phyloP scores from a whole-genome alignment of 2,113 vertebrate genomes.

The Hippocampus comes region DNA sequence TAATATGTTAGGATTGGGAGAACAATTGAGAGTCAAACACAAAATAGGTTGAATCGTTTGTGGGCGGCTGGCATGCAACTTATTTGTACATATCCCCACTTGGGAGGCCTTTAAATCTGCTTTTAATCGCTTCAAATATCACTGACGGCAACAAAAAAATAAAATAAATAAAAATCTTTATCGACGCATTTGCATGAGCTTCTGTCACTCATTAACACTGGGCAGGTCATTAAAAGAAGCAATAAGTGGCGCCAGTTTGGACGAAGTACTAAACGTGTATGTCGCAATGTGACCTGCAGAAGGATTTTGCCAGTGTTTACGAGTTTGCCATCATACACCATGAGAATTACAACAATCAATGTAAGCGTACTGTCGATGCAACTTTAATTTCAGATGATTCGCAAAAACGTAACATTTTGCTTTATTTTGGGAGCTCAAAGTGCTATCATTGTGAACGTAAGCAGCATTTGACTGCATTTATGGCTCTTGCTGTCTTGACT shows the following conservation, averaged over 20 bases:
- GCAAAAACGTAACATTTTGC: not conserved
- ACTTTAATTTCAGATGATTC: not conserved
- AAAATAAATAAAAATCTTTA: not conserved
- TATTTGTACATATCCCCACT: not conserved
- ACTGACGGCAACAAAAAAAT: not conserved
- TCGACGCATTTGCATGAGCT: conserved; percentile 6
- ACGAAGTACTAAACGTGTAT: conserved; percentile 24
- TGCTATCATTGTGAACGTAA: not conserved
- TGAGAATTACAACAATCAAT: not conserved
- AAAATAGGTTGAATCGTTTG: conserved; percentile 15
- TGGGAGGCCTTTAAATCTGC: not conserved
- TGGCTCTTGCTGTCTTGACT: not conserved
- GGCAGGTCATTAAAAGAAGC: conserved; percentile 38
- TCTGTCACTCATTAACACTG: conserved; percentile 43
- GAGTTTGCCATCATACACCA: not conserved
- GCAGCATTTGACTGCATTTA: not conserved
- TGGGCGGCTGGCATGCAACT: conserved; percentile 2
- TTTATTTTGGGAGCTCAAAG: not conserved
- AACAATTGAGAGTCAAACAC: conserved; percentile 25
- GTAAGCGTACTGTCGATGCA: not conserved
- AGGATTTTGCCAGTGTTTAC: not conserved
- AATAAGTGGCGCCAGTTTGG: conserved; percentile 28
- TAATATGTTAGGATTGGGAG: conserved; percentile 7
- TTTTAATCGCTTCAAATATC: conserved; percentile 1
- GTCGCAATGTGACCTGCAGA: conserved; percentile 21